These are phyloP conservation scores for Brachionus sp. DNA, from an alignment of 1,140 invertebrate species.

Conservation along the genomic window DNA sequence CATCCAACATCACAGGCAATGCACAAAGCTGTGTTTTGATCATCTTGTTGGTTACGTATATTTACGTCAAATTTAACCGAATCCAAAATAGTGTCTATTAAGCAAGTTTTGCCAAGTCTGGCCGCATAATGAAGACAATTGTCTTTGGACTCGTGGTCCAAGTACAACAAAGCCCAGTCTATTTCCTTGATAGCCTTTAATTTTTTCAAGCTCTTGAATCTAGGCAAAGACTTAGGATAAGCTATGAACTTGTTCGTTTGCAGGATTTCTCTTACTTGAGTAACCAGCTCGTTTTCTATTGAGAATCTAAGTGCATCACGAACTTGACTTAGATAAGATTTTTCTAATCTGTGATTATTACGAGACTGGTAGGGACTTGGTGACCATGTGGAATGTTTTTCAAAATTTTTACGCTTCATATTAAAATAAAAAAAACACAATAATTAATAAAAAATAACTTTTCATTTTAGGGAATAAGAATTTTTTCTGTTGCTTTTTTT, in stretches of 20 bases:
- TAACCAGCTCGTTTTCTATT: neutral
- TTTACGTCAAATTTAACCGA: neutral
- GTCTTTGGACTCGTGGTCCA: neutral
- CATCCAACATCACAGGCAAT: conserved; percentile 40
- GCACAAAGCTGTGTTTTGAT: neutral
- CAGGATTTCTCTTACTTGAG: neutral
- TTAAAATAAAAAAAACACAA: neutral
- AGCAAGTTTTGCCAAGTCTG: conserved; percentile 6
- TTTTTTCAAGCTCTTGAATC: conserved; percentile 5
- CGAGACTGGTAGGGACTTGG: neutral
- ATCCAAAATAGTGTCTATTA: neutral
- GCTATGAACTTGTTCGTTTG: neutral
- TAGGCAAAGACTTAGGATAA: neutral
- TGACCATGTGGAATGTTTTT: neutral
- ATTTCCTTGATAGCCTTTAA: conserved; percentile 22
- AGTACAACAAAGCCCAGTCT: conserved; percentile 2
- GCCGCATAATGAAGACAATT: conserved; percentile 36
- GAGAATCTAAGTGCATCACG: neutral
- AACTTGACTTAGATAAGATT: neutral
- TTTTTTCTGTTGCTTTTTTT: neutral
- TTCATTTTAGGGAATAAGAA: neutral
- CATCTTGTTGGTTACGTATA: neutral
- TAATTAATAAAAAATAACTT: neutral
- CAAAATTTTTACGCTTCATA: conserved; percentile 11
- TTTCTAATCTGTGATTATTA: neutral